Conservation (phyloP, 2,797 vertebrate species). For the Trachurus trachurus region DNA sequence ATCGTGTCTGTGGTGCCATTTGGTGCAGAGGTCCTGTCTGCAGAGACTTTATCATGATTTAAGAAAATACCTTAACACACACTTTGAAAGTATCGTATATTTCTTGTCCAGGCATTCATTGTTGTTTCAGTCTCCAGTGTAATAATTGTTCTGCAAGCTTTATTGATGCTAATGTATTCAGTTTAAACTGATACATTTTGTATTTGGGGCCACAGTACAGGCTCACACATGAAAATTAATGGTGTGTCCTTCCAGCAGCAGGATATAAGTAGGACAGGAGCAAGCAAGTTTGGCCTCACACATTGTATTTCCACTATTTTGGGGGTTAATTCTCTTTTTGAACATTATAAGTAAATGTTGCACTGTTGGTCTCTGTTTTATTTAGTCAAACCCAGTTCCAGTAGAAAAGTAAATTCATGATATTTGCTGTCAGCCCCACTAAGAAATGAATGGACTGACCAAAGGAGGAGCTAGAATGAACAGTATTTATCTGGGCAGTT, state of each 20-base stretch:
- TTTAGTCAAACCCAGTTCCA: background rate
- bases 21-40: background rate
- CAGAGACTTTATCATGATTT: background rate
- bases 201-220: background rate
- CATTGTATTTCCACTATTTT: no score
- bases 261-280: no score
- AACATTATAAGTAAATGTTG: no score
- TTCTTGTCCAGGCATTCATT: no score
- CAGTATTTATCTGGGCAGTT: background rate
- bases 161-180: background rate
- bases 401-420: background rate
- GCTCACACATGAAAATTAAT: background rate
- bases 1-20: background rate
- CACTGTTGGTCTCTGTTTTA: background rate
- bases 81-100: background rate
- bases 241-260: background rate
- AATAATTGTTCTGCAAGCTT: background rate
- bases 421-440: background rate
- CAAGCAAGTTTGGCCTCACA: no score
- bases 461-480: slow-evolving; percentile 1
- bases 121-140: background rate
- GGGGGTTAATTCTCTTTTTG: no score
- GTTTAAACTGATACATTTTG: background rate
- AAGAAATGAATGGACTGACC: background rate
- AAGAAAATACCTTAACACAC: background rate